Percentiles rank a stretch among this genome's conserved stretches.
These are phyloP conservation scores for Cyclargus thomasi DNA, from an alignment of 1,140 invertebrate species.

Conservation along the genomic window DNA sequence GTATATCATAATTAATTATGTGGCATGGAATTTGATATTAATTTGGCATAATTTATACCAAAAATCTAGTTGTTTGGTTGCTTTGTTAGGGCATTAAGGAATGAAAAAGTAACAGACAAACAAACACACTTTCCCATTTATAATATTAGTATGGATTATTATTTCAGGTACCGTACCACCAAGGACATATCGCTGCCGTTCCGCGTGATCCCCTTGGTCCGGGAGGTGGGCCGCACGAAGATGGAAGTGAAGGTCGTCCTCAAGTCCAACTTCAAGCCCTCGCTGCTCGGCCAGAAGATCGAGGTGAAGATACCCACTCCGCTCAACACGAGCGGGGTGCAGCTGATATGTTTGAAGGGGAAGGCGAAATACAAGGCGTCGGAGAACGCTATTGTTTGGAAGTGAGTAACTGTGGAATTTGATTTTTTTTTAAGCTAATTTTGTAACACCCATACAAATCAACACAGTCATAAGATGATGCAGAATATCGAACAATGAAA, in stretches of 20 bases:
- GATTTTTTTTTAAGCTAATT: no score
- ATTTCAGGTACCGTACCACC: constrained; percentile 95
- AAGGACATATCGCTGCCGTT: constrained; percentile 99
- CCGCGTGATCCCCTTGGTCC: constrained; percentile 97
- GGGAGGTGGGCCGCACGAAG: constrained; percentile 98
- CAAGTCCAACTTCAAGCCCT: constrained; percentile 99
- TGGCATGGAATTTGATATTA: no score
- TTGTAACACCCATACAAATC: no score
- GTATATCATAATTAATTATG: no score
- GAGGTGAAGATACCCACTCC: constrained; percentile 99
- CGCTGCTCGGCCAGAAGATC: constrained; percentile 98
- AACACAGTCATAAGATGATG: no score
- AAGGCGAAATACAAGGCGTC: constrained; percentile 99
- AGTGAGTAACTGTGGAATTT: constrained; percentile 87
- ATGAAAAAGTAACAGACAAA: no score
- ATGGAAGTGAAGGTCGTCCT: constrained; percentile 99
- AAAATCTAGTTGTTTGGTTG: no score
- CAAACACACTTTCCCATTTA: no score
- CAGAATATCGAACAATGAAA: no score
- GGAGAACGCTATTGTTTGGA: constrained; percentile 99
- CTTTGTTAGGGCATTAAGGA: no score
- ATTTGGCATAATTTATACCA: background rate
- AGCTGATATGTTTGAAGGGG: constrained; percentile 98
- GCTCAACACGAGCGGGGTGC: constrained; percentile 98
- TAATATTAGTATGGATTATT: no score